Evolutionary conservation across 2,113 vertebrate species (phyloP).

Genomic region (Tachycineta bicolor): DNA sequence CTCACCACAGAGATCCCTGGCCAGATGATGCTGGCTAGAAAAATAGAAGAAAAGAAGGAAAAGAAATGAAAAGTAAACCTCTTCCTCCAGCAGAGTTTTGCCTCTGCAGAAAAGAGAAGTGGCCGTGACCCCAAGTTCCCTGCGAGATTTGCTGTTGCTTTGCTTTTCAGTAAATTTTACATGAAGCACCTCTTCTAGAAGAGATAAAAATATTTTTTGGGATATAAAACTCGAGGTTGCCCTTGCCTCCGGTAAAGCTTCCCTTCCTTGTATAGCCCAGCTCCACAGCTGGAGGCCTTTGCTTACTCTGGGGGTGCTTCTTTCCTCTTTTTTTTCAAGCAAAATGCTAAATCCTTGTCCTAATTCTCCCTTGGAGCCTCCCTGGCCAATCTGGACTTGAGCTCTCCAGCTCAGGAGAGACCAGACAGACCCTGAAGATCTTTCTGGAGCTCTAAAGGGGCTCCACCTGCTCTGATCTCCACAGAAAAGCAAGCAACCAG

Average conservation of each 20-base stretch:
- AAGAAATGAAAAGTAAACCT: not conserved
- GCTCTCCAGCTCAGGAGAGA: not conserved
- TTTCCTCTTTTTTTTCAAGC: not conserved
- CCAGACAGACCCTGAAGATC: not conserved
- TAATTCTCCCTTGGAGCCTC: not conserved
- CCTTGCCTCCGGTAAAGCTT: not conserved
- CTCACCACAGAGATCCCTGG: not conserved
- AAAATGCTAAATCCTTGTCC: not conserved
- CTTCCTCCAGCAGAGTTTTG: not conserved
- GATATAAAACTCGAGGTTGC: rapidly evolving
- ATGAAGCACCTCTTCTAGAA: not conserved
- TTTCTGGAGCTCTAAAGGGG: not conserved
- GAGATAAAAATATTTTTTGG: not conserved
- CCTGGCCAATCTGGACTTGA: not conserved
- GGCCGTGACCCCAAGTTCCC: not conserved
- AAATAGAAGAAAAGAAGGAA: not conserved
- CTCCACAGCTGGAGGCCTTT: not conserved
- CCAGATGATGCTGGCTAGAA: not conserved
- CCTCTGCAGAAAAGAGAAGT: not conserved
- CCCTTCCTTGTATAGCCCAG: not conserved
- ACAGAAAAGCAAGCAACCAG: not conserved
- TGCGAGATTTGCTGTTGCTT: not conserved
- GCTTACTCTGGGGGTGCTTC: not conserved
- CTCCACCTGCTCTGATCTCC: not conserved
- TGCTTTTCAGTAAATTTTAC: not conserved